phyloP scores from a whole-genome alignment of 2,888 invertebrate species.

The Eumacrocentrus americanus region DNA sequence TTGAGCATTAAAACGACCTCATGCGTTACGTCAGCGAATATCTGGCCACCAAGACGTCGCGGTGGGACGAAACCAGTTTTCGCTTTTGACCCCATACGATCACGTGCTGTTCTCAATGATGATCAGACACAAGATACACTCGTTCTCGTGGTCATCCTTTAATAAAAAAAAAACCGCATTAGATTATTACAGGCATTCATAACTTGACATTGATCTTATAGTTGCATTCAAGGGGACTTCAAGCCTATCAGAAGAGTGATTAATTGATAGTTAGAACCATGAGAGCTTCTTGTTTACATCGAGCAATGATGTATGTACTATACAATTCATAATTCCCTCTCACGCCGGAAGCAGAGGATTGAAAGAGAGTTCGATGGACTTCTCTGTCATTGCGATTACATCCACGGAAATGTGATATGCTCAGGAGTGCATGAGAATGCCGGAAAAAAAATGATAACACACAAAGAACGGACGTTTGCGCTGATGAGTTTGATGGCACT shows the following conservation, averaged over 20 bases:
- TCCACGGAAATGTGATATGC: slow-evolving; percentile 29
- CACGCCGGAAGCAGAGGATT: too few species aligned
- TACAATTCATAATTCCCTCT: too few species aligned
- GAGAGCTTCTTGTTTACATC: too few species aligned
- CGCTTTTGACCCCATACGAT: slow-evolving; percentile 32
- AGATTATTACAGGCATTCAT: neutral
- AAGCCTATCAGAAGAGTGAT: too few species aligned
- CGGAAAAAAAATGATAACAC: slow-evolving; percentile 13
- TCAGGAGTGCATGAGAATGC: slow-evolving; percentile 5
- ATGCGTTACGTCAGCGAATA: slow-evolving; percentile 34
- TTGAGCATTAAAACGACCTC: slow-evolving; percentile 23
- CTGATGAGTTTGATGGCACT: too few species aligned
- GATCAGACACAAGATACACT: slow-evolving; percentile 2
- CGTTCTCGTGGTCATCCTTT: neutral
- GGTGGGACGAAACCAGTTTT: slow-evolving; percentile 38
- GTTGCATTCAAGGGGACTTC: too few species aligned
- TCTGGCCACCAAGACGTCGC: slow-evolving; percentile 27
- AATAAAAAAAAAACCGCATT: neutral
- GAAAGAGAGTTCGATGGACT: slow-evolving; percentile 30
- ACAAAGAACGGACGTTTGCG: slow-evolving; percentile 10
- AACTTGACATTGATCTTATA: too few species aligned
- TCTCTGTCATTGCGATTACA: slow-evolving; percentile 19
- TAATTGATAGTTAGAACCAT: too few species aligned
- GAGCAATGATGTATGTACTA: too few species aligned
- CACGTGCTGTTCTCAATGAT: slow-evolving; percentile 16